Evolutionary conservation across 2,113 vertebrate species (phyloP).

Genomic region (Neodontobutis hainanensis): DNA sequence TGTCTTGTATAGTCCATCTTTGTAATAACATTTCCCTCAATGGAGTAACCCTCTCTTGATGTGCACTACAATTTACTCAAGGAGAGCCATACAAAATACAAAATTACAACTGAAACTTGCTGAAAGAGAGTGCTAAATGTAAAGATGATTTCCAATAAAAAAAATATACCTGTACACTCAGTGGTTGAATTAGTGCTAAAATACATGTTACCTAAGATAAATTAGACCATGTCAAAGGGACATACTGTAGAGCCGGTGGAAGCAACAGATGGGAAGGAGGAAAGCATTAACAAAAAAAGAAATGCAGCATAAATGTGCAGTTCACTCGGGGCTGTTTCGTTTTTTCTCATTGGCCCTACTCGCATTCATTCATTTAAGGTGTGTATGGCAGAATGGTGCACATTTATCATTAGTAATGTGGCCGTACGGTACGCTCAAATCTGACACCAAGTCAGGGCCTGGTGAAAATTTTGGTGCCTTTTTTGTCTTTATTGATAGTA

Average conservation of each 20-base stretch:
- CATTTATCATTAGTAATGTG: no score
- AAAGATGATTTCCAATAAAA: constrained; percentile 42
- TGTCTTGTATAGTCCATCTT: constrained; percentile 80
- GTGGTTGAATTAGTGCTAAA: constrained; percentile 39
- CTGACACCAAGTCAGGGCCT: no score
- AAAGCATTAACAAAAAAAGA: not conserved
- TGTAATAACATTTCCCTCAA: constrained; percentile 77
- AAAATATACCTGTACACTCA: constrained; percentile 36
- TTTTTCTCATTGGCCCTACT: no score
- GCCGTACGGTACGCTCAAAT: no score
- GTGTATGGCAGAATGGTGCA: no score
- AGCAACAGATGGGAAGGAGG: not conserved
- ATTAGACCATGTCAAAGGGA: constrained; percentile 25
- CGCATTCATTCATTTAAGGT: no score
- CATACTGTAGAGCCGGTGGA: constrained; percentile 9
- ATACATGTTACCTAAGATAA: constrained; percentile 25
- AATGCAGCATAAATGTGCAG: not conserved
- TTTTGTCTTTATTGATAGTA: no score
- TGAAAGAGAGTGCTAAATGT: constrained; percentile 24
- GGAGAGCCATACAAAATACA: constrained; percentile 44
- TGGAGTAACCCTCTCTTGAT: constrained; percentile 36
- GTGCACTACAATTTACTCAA: constrained; percentile 23
- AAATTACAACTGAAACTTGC: constrained; percentile 39
- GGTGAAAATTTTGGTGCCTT: no score
- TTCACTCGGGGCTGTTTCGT: not conserved